phyloP scores from a whole-genome alignment of 2,113 vertebrate genomes.

The Heterochromis multidens region DNA sequence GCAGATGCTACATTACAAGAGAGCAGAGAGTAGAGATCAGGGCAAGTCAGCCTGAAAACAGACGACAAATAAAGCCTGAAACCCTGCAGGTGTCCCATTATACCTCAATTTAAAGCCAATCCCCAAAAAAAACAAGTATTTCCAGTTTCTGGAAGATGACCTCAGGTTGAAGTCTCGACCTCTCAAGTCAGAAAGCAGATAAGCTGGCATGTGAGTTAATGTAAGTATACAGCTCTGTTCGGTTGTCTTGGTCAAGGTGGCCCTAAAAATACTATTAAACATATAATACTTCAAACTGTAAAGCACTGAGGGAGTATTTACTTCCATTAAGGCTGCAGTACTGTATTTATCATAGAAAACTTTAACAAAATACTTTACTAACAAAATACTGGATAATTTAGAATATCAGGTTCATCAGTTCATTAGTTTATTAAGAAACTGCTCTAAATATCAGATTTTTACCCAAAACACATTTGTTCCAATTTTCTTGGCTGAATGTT shows the following conservation, averaged over 20 bases:
- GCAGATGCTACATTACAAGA: neutral
- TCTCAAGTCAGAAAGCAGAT: neutral
- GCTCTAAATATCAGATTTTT: neutral
- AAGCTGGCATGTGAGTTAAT: neutral
- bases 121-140: too few relatives aligned
- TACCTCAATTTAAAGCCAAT: neutral
- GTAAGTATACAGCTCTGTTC: neutral
- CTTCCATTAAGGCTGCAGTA: neutral
- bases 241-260: neutral
- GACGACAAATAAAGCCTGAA: neutral
- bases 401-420: neutral
- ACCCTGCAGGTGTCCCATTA: neutral
- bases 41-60: neutral
- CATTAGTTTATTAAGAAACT: neutral
- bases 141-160: neutral
- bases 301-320: neutral
- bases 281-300: neutral
- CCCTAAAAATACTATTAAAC: neutral
- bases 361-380: neutral
- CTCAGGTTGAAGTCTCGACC: neutral
- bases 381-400: neutral
- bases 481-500: neutral
- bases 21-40: neutral
- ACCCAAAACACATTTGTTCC: neutral
- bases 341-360: neutral